These are phyloP conservation scores for Tenebrio molitor DNA, from an alignment of 1,140 invertebrate species.

Conservation along the genomic window DNA sequence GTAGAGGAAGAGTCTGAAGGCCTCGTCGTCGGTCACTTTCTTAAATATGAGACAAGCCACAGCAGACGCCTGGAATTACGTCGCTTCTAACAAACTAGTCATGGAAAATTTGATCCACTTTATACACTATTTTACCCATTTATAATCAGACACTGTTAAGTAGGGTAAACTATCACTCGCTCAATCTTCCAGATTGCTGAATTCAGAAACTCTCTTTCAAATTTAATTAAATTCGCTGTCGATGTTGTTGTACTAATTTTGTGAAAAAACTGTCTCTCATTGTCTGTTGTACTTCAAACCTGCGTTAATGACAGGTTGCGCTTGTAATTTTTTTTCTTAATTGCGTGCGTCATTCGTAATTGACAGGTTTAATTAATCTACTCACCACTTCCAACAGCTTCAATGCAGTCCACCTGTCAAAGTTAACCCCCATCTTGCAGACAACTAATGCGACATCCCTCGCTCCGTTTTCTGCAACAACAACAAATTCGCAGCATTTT, in stretches of 20 bases:
- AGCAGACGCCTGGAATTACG: slow-evolving; percentile 71
- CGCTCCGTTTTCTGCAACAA: background rate
- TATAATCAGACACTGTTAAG: background rate
- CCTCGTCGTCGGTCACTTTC: slow-evolving; percentile 79
- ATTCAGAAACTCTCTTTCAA: background rate
- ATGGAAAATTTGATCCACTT: no score
- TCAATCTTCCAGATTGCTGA: background rate
- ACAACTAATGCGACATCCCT: slow-evolving; percentile 15
- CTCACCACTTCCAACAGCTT: slow-evolving; percentile 71
- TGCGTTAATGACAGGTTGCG: background rate
- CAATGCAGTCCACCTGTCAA: slow-evolving; percentile 66
- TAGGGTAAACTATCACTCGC: background rate
- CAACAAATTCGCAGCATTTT: background rate
- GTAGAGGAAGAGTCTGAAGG: slow-evolving; percentile 74
- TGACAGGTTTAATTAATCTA: slow-evolving; percentile 5
- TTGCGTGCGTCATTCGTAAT: slow-evolving; percentile 5
- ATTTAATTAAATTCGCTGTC: slow-evolving; percentile 7
- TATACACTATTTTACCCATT: no score
- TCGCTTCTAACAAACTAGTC: no score
- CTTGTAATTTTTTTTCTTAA: background rate
- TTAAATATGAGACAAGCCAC: slow-evolving; percentile 77
- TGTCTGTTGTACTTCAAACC: slow-evolving; percentile 10
- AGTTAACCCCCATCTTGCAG: slow-evolving; percentile 52
- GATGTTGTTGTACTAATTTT: background rate
- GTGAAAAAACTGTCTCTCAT: background rate